Evolutionary conservation across 64 coral and sea anemone species (phyloP).

Genomic region (Montipora sp.): DNA sequence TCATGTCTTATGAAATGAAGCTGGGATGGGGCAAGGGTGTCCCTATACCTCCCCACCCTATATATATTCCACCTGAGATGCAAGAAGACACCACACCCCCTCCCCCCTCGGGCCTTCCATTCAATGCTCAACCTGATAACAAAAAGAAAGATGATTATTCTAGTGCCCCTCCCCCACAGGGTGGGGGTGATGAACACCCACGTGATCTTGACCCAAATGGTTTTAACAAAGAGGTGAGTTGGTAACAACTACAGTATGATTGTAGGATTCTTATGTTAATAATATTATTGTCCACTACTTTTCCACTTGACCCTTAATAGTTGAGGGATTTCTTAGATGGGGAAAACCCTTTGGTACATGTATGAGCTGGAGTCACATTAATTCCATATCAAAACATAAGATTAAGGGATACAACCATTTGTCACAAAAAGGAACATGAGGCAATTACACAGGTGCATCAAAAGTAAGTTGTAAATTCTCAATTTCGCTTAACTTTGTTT

Average conservation of each 20-base stretch:
- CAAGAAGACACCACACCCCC: constrained; percentile 92
- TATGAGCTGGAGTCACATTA: no score
- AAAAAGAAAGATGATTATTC: constrained; percentile 66
- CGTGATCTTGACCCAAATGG: constrained; percentile 79
- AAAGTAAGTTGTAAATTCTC: no score
- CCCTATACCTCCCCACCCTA: constrained; percentile 95
- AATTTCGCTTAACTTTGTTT: no score
- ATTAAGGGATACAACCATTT: no score
- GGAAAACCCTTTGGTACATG: no score
- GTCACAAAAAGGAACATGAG: no score
- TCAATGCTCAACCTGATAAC: constrained; percentile 91
- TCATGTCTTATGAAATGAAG: constrained; percentile 99
- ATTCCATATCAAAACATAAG: no score
- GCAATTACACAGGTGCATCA: no score
- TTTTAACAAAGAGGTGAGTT: constrained; percentile 89
- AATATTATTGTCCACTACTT: no score
- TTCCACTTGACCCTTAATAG: no score
- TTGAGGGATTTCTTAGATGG: no score
- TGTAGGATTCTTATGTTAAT: no score
- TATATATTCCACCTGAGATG: constrained; percentile 99
- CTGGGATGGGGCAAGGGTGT: constrained; percentile 98
- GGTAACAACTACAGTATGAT: not conserved
- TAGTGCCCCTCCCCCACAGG: constrained; percentile 47
- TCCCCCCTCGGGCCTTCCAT: constrained; percentile 94
- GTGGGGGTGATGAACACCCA: constrained; percentile 37